Evolutionary conservation across 2,888 invertebrate species (phyloP), one percentile per base, ranked within the genome.

Genomic region (Yponomeuta malinellus): DNA sequence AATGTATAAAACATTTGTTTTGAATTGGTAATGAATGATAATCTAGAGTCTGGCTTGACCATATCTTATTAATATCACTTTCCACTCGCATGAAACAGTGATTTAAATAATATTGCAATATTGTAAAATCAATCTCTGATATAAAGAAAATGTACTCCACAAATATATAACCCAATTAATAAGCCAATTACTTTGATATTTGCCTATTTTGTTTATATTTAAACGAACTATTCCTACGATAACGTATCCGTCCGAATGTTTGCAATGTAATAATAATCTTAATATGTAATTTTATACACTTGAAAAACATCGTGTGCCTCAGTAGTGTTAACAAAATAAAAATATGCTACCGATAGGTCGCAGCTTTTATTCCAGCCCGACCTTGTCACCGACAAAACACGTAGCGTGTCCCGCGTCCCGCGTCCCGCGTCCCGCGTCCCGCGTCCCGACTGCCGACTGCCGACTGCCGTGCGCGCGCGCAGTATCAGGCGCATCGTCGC

Each of bases 341-440:
- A 33, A 67, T 64, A 29, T 64, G 10, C 31, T 29, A 29, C 12
- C n/a, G 33, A 37, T 67, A 37, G 5, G 10, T 67, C 69, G 15
- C 71, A 71, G 48, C 23, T 59, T 48, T 59, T 23, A 69, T 59
- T 59, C n/a, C 48, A 23, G 37, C 10, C 68, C 52, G 52, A 65
- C 65, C 65, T 65, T 65, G 65, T 12, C 31, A 31, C 65, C 31
- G 33, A 52, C 64, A 64, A 31, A 65, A 65, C 33, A 65, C 52
- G 52, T 59, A 12, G 37, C 69, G 64, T 71, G 68, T 59, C 71
- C 69, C 29, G 23, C 64, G 68, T 63, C 64, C 43, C 29, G 64
- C 69, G 68, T 59, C 71, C 69, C 29, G 23, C 64, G 68, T 63
- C 64, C 43, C 69, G 64, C 69, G 68, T 59, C 71, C 69, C 29